These are phyloP conservation scores for Drosophila guanche DNA, from an alignment of 1,140 invertebrate genomes.

Conservation along the genomic window DNA sequence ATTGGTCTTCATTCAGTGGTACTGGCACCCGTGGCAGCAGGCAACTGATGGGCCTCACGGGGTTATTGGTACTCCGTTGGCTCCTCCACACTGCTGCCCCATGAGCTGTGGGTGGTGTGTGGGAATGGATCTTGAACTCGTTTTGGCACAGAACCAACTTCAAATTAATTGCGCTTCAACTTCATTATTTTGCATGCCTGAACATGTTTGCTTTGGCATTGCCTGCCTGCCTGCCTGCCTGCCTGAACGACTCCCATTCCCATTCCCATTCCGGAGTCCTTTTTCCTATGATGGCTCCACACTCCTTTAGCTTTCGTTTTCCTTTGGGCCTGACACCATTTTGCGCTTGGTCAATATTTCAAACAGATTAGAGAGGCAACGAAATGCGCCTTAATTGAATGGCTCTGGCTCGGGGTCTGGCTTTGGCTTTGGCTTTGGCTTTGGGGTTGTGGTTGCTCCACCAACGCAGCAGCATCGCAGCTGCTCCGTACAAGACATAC, in stretches of 20 bases:
- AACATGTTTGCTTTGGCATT: constrained; percentile 44
- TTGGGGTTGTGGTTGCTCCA: background rate
- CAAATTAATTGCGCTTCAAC: constrained; percentile 78
- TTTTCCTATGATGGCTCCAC: background rate
- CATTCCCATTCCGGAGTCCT: background rate
- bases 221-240: constrained; percentile 4
- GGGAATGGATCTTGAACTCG: constrained; percentile 27
- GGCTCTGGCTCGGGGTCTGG: constrained; percentile 40
- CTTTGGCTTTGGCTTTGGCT: background rate
- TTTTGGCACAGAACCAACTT: constrained; percentile 46
- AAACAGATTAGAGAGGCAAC: constrained; percentile 75
- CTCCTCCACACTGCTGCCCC: too few relatives aligned
- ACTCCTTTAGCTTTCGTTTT: constrained; percentile 37
- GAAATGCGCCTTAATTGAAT: constrained; percentile 78
- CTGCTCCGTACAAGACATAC: constrained; percentile 76
- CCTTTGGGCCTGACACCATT: constrained; percentile 64
- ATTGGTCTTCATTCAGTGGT: too few relatives aligned
- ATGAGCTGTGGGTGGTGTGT: constrained; percentile 5
- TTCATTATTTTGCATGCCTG: constrained; percentile 75
- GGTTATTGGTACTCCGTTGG: too few relatives aligned
- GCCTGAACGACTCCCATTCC: background rate
- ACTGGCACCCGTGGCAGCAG: too few relatives aligned
- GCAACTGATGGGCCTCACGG: too few relatives aligned
- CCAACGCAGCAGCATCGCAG: constrained; percentile 33
- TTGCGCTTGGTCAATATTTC: constrained; percentile 79